Percentiles rank a stretch among this genome's conserved stretches.
Evolutionary conservation across 2,797 vertebrate species (phyloP).

Genomic region (Peromyscus eremicus): DNA sequence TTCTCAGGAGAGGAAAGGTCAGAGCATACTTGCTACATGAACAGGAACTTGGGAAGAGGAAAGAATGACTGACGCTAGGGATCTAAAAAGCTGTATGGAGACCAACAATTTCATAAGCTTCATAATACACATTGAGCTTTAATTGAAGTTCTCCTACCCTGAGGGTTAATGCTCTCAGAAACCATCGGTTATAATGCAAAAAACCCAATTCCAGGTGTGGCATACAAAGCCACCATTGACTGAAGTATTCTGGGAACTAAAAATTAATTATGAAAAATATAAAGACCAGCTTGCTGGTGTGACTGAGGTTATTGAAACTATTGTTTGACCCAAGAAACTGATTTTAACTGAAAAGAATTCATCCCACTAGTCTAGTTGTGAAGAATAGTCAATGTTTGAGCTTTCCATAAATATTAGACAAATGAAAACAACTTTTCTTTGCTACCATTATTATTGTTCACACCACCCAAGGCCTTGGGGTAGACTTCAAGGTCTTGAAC

Average conservation of each 20-base stretch:
- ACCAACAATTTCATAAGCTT: not conserved
- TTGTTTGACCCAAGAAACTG: conserved; percentile 55
- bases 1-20: not conserved
- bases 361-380: conserved; percentile 63
- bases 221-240: not conserved
- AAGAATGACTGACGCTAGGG: not conserved
- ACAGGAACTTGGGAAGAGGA: not conserved
- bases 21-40: conserved; percentile 3
- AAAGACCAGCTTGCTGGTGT: not conserved
- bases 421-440: conserved; percentile 60
- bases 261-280: conserved; percentile 27
- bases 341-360: conserved; percentile 75
- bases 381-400: conserved; percentile 67
- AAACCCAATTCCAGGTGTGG: not conserved
- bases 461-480: not conserved
- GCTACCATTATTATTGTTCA: not conserved
- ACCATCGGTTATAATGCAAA: not conserved
- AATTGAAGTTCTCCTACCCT: not conserved
- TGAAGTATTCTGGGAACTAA: conserved; percentile 25
- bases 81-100: not conserved
- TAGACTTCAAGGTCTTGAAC: not conserved
- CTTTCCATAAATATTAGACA: conserved; percentile 68
- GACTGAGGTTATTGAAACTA: not conserved
- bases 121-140: not conserved
- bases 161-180: not conserved